phyloP scores from a whole-genome alignment of 2,113 vertebrate genomes.

The Trogon melanurus region DNA sequence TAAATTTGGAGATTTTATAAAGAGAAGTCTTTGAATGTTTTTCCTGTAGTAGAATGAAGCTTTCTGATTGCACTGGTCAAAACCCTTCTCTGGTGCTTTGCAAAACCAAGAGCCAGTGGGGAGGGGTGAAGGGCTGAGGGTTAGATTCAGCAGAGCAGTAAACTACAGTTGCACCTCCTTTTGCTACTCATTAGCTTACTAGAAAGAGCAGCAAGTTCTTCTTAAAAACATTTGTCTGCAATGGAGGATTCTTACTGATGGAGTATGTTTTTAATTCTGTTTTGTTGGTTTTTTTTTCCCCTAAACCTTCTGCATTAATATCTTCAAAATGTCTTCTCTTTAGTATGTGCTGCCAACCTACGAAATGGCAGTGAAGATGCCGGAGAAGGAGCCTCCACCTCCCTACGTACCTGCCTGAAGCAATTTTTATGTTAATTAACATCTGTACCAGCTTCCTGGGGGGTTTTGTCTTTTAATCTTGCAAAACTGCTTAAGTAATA shows the following conservation, averaged over 20 bases:
- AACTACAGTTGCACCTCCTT: neutral
- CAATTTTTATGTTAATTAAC: constrained; percentile 54
- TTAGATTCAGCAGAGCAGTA: neutral
- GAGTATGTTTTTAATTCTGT: too few species aligned
- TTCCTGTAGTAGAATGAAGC: neutral
- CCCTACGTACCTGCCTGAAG: constrained; percentile 84
- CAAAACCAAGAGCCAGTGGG: neutral
- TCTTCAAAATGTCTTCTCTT: constrained; percentile 4
- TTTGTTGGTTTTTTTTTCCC: neutral
- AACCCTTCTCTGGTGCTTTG: neutral
- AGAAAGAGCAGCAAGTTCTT: neutral
- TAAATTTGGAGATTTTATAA: neutral
- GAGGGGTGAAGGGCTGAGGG: neutral
- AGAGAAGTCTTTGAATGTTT: neutral
- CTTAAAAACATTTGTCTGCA: neutral
- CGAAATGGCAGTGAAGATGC: constrained; percentile 99
- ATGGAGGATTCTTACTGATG: neutral
- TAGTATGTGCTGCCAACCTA: constrained; percentile 97
- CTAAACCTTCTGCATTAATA: neutral
- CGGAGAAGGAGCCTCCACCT: constrained; percentile 90
- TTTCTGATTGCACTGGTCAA: neutral
- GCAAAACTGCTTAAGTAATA: constrained; percentile 73
- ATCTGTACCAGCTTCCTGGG: constrained; percentile 69
- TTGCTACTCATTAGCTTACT: neutral
- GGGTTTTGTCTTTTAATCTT: constrained; percentile 71